phyloP scores from a whole-genome alignment of 2,888 invertebrate genomes.

The Drosophila ustulata region DNA sequence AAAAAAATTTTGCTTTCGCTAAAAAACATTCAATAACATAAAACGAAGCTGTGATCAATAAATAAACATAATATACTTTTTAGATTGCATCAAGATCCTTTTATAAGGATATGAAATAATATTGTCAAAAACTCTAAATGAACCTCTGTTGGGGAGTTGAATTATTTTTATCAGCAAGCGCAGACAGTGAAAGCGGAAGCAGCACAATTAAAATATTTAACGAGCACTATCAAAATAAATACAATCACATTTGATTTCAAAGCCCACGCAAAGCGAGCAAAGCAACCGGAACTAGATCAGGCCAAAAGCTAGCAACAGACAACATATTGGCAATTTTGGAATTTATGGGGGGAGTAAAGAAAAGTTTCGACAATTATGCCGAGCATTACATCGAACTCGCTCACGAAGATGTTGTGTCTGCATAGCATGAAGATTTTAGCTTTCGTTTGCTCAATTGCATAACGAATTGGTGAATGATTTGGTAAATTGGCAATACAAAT shows the following conservation, averaged over 20 bases:
- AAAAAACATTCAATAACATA: too few relatives aligned
- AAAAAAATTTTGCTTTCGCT: too few relatives aligned
- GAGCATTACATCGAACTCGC: too few relatives aligned
- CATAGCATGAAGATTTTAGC: constrained; percentile 21
- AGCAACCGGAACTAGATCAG: constrained; percentile 67
- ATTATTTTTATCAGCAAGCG: constrained; percentile 32
- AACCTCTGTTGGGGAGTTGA: neutral
- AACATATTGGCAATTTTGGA: constrained; percentile 24
- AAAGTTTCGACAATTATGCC: constrained; percentile 33
- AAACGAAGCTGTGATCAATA: too few relatives aligned
- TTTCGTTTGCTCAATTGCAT: constrained; percentile 46
- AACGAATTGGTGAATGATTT: constrained; percentile 24
- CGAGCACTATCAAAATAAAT: constrained; percentile 34
- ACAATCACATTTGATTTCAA: constrained; percentile 49
- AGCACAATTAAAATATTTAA: constrained; percentile 42
- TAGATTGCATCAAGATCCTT: neutral
- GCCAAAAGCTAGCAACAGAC: constrained; percentile 19
- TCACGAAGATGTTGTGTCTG: constrained; percentile 11
- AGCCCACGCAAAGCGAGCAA: constrained; percentile 27
- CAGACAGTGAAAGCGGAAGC: constrained; percentile 69
- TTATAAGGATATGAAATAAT: neutral
- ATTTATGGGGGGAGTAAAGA: constrained; percentile 22
- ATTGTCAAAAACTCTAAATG: neutral
- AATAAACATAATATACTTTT: too few relatives aligned
- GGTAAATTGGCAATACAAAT: constrained; percentile 29